phyloP scores from a whole-genome alignment of 92 coral and sea anemone species.

The Porites lobata region DNA sequence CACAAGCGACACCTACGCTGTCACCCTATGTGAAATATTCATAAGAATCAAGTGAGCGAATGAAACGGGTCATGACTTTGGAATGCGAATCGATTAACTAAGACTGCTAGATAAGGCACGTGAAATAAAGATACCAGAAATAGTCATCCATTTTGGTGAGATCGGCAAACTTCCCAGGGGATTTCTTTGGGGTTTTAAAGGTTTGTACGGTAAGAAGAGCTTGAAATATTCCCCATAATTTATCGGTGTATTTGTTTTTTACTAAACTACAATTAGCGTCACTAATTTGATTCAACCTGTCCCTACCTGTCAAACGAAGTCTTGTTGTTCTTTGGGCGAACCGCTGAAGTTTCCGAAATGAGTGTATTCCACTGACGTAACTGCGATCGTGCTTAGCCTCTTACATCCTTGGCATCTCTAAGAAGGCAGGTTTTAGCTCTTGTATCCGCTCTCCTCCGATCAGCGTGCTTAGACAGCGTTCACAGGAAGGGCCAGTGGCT shows the following conservation, averaged over 20 bases:
- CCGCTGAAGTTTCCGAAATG: constrained; percentile 20
- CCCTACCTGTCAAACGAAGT: constrained; percentile 30
- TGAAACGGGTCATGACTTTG: constrained; percentile 72
- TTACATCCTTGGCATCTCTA: not conserved
- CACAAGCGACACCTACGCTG: constrained; percentile 25
- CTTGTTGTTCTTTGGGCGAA: constrained; percentile 43
- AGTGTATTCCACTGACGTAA: constrained; percentile 51
- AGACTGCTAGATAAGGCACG: constrained; percentile 86
- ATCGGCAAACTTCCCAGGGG: constrained; percentile 19
- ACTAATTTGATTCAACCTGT: constrained; percentile 40
- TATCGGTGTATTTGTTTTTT: not conserved
- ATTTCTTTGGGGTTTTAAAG: constrained; percentile 40
- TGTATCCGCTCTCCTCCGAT: constrained; percentile 21
- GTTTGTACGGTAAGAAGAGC: constrained; percentile 45
- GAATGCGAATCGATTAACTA: constrained; percentile 89
- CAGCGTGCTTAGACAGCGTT: constrained; percentile 49
- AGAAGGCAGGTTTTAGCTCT: constrained; percentile 31
- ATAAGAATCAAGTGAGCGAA: constrained; percentile 45
- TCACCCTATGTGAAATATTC: constrained; percentile 37
- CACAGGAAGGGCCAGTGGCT: constrained; percentile 38
- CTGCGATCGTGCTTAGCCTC: constrained; percentile 31
- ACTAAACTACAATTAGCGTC: not conserved
- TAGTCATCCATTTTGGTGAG: constrained; percentile 26
- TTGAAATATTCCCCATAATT: not conserved
- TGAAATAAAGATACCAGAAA: constrained; percentile 52